Evolutionary conservation across 2,113 vertebrate species (phyloP).

Genomic region (Mixornis gularis): DNA sequence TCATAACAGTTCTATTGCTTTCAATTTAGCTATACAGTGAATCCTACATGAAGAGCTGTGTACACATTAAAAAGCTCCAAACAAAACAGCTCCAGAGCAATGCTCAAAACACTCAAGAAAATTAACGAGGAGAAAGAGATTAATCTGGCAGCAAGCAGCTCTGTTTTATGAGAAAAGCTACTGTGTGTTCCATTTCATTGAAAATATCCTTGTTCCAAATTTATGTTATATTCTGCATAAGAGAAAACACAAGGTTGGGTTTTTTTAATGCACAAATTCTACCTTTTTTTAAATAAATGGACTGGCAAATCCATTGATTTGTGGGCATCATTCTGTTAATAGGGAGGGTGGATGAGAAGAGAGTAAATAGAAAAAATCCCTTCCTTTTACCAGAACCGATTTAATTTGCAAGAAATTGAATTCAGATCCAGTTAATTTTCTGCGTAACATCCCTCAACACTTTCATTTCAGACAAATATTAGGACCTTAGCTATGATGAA

Average conservation of each 20-base stretch:
- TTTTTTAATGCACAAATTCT: background rate
- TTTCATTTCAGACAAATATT: background rate
- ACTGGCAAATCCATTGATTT: background rate
- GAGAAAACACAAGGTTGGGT: background rate
- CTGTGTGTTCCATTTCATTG: background rate
- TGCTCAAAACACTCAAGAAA: background rate
- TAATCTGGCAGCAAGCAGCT: background rate
- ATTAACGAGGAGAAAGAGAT: background rate
- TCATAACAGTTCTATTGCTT: background rate
- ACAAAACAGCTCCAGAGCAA: background rate
- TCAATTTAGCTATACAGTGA: background rate
- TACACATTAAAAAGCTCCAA: background rate
- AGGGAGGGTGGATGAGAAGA: rapidly evolving
- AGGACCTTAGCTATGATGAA: background rate
- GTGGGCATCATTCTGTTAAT: background rate
- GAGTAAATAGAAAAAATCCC: background rate
- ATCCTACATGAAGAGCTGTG: background rate
- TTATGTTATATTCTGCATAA: background rate
- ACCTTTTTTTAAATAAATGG: background rate
- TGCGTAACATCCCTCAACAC: background rate
- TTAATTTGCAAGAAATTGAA: background rate
- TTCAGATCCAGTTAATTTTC: background rate
- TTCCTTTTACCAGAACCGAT: background rate
- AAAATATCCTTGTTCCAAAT: background rate
- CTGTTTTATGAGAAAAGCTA: background rate